Evolutionary conservation across 2,113 vertebrate species (phyloP), one percentile per base, ranked within the genome.

Genomic region (Bostrychus sinensis): DNA sequence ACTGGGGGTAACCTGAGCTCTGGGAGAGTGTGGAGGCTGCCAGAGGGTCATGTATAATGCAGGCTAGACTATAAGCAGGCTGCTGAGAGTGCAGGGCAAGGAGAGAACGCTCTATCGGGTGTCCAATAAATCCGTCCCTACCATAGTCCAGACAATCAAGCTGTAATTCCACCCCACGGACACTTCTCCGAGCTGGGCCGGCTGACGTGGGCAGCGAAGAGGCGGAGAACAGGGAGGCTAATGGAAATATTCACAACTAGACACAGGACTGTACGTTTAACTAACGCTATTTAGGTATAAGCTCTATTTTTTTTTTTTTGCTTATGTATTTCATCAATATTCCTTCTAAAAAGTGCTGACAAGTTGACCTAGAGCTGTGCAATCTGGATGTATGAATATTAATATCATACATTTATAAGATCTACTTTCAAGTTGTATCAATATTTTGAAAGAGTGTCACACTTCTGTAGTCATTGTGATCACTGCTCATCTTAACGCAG

Each of bases 61-160:
- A 92, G 75, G 74, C 14, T n/a, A 41, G 71, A 80, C 77, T 87
- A 83, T 72, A 78, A 84, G 79, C 83, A 78, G 77, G 75, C 81
- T 86, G 88, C 90, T 81, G 91, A 92, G 90, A 92, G 90, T 91
- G 90, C 83, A 85, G 88, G 81, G 77, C 83, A 86, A 90, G 84
- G 85, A 82, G 87, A 92, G 90, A 88, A 81, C n/a, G 61, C 81
- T 88, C 85, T 86, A 89, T 91, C 90, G 85, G 86, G 86, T 91
- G 78, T 87, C 88, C 79, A 77, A 83, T 90, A 91, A 91, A 91
- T 90, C 85, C 63, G 53, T 83, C 81, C 81, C 73, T 68, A 88
- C 87, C 81, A 75, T 62, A 85, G 82, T 63, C 42, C 54, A 86
- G 89, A 89, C 83, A 90, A 84, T 85, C 50, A 81, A 86, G 81